Evolutionary conservation across 92 coral and sea anemone species (phyloP).

Genomic region (Metridium senile): DNA sequence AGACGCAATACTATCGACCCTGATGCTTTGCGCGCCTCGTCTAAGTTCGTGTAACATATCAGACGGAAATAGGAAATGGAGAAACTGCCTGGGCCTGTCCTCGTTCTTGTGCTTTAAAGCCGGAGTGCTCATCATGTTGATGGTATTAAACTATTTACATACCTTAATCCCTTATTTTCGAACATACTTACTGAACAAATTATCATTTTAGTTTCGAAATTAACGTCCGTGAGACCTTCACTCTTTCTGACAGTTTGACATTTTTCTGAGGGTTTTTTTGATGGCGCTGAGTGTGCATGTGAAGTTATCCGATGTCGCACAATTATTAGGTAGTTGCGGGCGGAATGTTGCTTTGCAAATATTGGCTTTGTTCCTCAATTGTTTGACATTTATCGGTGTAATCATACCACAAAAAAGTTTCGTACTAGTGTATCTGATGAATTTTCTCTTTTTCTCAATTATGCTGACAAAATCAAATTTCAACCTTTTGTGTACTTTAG

Average conservation of each 20-base stretch:
- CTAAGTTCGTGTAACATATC: too few species aligned
- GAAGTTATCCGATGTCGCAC: too few species aligned
- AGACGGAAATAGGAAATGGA: too few species aligned
- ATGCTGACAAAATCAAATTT: too few species aligned
- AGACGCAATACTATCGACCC: too few species aligned
- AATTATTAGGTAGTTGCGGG: background rate
- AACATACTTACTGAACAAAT: background rate
- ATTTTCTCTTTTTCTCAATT: too few species aligned
- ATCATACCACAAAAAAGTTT: background rate
- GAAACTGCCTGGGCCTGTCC: constrained; percentile 10
- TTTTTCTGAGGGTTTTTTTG: background rate
- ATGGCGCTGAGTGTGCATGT: background rate
- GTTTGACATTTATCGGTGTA: background rate
- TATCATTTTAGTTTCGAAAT: background rate
- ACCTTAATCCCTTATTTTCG: constrained; percentile 2
- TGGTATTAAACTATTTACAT: background rate
- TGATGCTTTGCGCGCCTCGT: too few species aligned
- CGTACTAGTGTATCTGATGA: too few species aligned
- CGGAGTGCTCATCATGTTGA: too few species aligned
- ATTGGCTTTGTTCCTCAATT: constrained; percentile 13
- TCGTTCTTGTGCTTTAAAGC: background rate
- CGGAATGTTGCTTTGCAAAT: background rate
- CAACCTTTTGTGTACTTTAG: too few species aligned
- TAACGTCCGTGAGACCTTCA: background rate
- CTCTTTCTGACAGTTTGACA: background rate